Conservation (phyloP, 1,140 invertebrate genomes). For the Belonocnema kinseyi region DNA sequence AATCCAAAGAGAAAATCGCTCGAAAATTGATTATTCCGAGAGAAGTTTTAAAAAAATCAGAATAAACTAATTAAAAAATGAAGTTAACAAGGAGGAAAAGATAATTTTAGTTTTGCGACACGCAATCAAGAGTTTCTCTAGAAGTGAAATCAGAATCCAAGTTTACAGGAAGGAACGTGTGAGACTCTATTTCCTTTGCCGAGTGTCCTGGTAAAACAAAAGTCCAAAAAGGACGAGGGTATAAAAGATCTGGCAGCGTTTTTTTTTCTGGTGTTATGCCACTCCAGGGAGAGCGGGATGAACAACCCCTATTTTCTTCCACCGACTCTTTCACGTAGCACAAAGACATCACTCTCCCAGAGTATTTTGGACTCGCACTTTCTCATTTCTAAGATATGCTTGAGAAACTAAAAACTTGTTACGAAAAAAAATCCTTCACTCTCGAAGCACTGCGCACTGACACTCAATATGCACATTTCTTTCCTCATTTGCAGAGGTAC, state of each 20-base stretch:
- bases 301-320: slow-evolving; percentile 1
- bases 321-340: slow-evolving; percentile 13
- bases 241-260: background rate
- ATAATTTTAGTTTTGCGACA: background rate
- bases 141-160: background rate
- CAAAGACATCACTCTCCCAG: slow-evolving; percentile 16
- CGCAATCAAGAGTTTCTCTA: background rate
- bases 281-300: slow-evolving; percentile 6
- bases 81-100: background rate
- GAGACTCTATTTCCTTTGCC: background rate
- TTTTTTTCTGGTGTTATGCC: slow-evolving; percentile 19
- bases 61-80: too few relatives aligned
- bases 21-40: too few relatives aligned
- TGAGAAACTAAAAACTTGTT: background rate
- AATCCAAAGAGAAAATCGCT: too few relatives aligned
- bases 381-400: background rate
- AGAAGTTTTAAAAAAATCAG: too few relatives aligned
- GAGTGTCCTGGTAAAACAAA: background rate
- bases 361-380: slow-evolving; percentile 11
- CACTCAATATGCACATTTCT: slow-evolving; percentile 2
- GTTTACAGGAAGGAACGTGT: background rate
- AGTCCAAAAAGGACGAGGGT: slow-evolving; percentile 4
- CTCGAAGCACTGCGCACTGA: slow-evolving; percentile 12
- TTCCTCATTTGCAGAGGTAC: background rate
- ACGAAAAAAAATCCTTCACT: background rate